phyloP scores from a whole-genome alignment of 2,888 invertebrate species.

The Nomada ruficornis region DNA sequence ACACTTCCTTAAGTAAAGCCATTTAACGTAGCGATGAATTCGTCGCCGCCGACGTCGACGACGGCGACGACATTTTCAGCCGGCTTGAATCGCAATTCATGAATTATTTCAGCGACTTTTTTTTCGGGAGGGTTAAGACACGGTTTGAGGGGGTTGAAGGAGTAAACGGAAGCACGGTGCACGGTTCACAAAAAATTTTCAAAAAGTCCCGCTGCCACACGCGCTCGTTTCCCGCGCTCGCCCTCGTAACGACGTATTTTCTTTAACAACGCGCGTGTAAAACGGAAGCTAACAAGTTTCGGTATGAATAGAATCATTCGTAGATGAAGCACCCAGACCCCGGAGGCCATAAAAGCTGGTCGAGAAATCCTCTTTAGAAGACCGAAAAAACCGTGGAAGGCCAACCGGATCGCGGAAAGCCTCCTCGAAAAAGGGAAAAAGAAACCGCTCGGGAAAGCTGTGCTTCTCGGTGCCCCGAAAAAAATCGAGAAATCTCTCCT shows the following conservation, averaged over 20 bases:
- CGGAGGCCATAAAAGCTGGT: slow-evolving; percentile 9
- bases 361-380: slow-evolving; percentile 26
- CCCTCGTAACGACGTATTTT: slow-evolving; percentile 25
- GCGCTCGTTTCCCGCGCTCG: neutral
- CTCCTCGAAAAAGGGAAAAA: neutral
- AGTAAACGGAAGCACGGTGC: too few species aligned
- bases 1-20: slow-evolving; percentile 44
- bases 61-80: slow-evolving; percentile 42
- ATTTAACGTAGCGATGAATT: slow-evolving; percentile 51
- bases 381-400: slow-evolving; percentile 19
- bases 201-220: slow-evolving; percentile 14
- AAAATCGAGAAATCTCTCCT: neutral
- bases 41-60: slow-evolving; percentile 7
- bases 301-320: slow-evolving; percentile 35
- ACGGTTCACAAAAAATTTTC: slow-evolving; percentile 24
- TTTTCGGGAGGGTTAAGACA: neutral
- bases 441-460: neutral
- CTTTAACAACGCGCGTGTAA: slow-evolving; percentile 36
- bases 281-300: slow-evolving; percentile 32
- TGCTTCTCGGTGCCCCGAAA: neutral
- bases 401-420: slow-evolving; percentile 3
- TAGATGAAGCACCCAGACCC: slow-evolving; percentile 26
- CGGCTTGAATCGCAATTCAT: slow-evolving; percentile 43
- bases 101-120: slow-evolving; percentile 45
- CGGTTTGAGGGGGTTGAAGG: neutral